phyloP scores from a whole-genome alignment of 2,888 invertebrate genomes.

The Mimas tiliae region DNA sequence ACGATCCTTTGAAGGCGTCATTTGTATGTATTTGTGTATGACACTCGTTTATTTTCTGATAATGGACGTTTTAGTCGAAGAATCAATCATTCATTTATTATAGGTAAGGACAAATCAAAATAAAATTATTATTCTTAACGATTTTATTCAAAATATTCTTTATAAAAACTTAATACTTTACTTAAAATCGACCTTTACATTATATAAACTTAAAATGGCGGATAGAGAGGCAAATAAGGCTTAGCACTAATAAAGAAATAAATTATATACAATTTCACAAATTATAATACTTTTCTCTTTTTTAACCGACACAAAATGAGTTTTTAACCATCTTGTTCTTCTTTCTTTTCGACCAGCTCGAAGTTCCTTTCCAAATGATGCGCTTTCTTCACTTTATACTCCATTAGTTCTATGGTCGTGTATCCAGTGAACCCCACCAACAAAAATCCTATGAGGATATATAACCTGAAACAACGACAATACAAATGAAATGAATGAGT shows the following conservation, averaged over 20 bases:
- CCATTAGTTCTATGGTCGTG: slow-evolving; percentile 86
- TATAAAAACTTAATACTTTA: not conserved
- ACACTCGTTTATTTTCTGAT: too few species aligned
- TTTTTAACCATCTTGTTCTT: slow-evolving; percentile 51
- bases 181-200: not conserved
- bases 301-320: too few species aligned
- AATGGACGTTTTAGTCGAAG: too few species aligned
- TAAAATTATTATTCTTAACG: too few species aligned
- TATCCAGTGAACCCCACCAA: slow-evolving; percentile 91
- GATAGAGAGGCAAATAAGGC: slow-evolving; percentile 10
- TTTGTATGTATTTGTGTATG: too few species aligned
- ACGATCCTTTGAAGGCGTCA: too few species aligned
- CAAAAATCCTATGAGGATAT: slow-evolving; percentile 87
- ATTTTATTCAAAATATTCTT: too few species aligned
- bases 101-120: too few species aligned
- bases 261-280: not conserved
- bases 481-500: not conserved
- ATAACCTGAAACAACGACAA: slow-evolving; percentile 81
- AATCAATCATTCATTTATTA: too few species aligned
- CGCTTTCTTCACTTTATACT: slow-evolving; percentile 70
- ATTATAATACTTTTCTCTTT: not conserved
- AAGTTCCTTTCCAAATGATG: slow-evolving; percentile 73
- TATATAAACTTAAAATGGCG: not conserved
- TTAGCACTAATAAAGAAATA: not conserved
- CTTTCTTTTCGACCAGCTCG: slow-evolving; percentile 64